Evolutionary conservation across 2,797 vertebrate species (phyloP), one percentile per base, ranked within the genome.

Genomic region (Taenioides sp.): DNA sequence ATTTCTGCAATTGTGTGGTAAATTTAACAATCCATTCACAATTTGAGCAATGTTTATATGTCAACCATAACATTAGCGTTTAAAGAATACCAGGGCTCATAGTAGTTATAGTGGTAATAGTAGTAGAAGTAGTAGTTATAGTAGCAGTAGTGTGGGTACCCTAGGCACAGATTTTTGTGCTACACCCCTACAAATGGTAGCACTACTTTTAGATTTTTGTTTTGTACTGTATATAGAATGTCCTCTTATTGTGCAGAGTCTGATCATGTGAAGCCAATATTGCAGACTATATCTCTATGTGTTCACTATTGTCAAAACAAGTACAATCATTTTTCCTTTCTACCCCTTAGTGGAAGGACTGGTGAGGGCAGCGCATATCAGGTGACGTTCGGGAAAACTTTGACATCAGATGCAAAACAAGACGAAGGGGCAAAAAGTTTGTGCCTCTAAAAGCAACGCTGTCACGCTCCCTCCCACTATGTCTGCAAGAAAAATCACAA

Each of bases 261-360:
- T 52, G 50, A n/a, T n/a, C 18, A 22, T 16, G 20, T 54, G 52
- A 54, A n/a, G 12, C 43, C 14, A 14, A 5, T 43, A 12, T 5
- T 16, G 14, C 43, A 47, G 43, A 47, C 43, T 47, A 47, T 16
- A 47, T 22, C 0, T 22, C 84, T 88, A 84, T 91, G 89, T 16
- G 43, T 86, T 88, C 81, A 79, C 84, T 82, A 75, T 76, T 86
- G 87, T 89, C 90, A 91, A 88, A 90, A 90, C 87, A 5, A 27
- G 25, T 9, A 88, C 86, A 83, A 79, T 69, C 77, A 91, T 89
- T 86, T 88, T 91, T 87, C 89, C 43, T 16, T 81, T 84, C 0
- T 63, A 67, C 59, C 69, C 75, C 78, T 54, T 31, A 82, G 80
- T 78, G 75, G 86, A 57, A 18, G 52, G 49, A 83, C 74, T 71